Evolutionary conservation across 2,797 vertebrate genomes (phyloP).

Genomic region (Luscinia luscinia): DNA sequence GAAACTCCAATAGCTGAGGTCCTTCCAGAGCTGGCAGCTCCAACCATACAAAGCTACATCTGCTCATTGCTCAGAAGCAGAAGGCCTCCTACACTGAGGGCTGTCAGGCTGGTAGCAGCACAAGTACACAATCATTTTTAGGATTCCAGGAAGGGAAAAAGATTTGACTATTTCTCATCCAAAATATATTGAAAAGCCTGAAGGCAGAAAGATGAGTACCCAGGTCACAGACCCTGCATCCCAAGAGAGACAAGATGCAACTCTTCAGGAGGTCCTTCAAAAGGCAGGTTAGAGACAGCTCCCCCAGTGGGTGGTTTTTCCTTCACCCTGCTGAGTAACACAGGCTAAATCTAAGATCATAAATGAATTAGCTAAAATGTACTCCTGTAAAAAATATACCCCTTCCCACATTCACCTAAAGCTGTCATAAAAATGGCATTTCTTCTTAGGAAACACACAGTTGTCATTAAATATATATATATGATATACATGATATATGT

Average conservation of each 20-base stretch:
- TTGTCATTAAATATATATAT: not conserved
- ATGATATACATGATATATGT: not conserved
- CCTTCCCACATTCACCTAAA: not conserved
- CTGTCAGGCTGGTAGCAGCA: not conserved
- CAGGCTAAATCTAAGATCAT: not conserved
- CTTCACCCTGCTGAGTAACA: not conserved
- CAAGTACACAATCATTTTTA: not conserved
- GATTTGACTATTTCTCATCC: not conserved
- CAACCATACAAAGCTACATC: not conserved
- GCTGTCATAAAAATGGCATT: not conserved
- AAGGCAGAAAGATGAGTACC: not conserved
- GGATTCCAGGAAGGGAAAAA: not conserved
- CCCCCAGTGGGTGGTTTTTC: not conserved
- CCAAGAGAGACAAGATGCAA: not conserved
- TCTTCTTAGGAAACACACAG: not conserved
- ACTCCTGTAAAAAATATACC: conserved; percentile 6
- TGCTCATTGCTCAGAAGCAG: not conserved
- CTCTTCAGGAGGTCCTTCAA: not conserved
- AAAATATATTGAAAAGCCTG: not conserved
- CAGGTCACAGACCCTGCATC: not conserved
- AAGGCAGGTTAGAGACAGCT: not conserved
- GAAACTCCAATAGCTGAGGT: not conserved
- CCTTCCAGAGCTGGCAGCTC: not conserved
- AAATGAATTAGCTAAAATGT: not conserved
- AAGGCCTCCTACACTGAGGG: not conserved